Evolutionary conservation across 2,888 invertebrate species (phyloP).

Genomic region (Morinoia aosen): DNA sequence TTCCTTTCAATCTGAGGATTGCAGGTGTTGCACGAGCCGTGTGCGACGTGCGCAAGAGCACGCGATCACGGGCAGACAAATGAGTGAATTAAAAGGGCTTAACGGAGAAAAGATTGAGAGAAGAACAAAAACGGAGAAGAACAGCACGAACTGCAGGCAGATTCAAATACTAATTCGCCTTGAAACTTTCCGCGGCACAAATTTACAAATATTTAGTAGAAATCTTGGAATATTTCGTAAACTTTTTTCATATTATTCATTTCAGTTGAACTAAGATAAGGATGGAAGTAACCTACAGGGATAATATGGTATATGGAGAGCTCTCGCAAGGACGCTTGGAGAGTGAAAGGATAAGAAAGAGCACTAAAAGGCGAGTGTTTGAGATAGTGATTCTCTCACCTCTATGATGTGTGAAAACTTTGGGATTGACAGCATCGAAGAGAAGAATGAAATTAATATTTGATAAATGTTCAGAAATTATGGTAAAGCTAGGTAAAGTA

Average conservation of each 20-base stretch:
- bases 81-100: too few relatives aligned
- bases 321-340: background rate
- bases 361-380: background rate
- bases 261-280: too few relatives aligned
- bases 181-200: too few relatives aligned
- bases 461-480: background rate
- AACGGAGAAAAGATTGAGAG: too few relatives aligned
- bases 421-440: background rate
- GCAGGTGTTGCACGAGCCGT: background rate
- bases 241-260: too few relatives aligned
- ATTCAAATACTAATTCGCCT: too few relatives aligned
- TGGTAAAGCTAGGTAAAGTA: too few relatives aligned
- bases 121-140: too few relatives aligned
- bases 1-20: background rate
- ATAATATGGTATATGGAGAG: background rate
- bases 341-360: background rate
- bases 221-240: too few relatives aligned
- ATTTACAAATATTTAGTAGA: too few relatives aligned
- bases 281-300: too few relatives aligned
- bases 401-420: background rate
- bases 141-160: too few relatives aligned
- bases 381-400: background rate
- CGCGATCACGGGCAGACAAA: background rate
- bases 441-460: background rate
- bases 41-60: background rate